Evolutionary conservation across 2,888 invertebrate species (phyloP).

Genomic region (Cinara cedri): DNA sequence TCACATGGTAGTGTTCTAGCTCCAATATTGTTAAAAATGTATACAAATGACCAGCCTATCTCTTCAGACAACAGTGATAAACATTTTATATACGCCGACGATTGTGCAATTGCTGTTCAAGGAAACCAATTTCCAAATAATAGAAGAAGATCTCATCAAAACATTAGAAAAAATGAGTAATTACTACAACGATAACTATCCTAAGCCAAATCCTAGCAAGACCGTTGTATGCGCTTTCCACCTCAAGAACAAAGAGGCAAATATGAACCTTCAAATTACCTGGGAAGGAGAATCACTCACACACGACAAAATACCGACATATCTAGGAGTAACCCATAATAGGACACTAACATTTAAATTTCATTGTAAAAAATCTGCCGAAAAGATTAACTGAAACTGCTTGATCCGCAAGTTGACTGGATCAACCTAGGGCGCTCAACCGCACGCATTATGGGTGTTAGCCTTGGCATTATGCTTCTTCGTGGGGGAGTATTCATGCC

Average conservation of each 20-base stretch:
- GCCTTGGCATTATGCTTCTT: no score
- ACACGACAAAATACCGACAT: constrained; percentile 53
- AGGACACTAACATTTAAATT: constrained; percentile 57
- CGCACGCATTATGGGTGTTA: constrained; percentile 5
- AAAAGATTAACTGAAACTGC: no score
- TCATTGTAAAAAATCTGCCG: constrained; percentile 54
- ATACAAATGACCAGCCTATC: no score
- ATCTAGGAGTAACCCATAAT: constrained; percentile 58
- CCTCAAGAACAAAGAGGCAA: constrained; percentile 47
- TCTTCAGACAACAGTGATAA: constrained; percentile 6
- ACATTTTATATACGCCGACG: constrained; percentile 50
- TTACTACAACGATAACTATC: constrained; percentile 7
- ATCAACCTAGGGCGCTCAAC: constrained; percentile 48
- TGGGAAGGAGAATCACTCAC: constrained; percentile 40
- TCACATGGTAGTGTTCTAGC: no score
- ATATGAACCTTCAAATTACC: constrained; percentile 28
- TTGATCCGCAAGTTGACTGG: constrained; percentile 52
- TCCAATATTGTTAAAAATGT: no score
- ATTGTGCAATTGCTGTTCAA: constrained; percentile 47
- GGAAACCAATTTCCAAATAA: no score
- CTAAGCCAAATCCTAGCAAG: constrained; percentile 34
- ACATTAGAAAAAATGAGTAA: constrained; percentile 3
- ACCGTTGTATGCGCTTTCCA: constrained; percentile 22
- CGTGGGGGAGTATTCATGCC: no score
- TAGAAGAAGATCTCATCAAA: constrained; percentile 28